phyloP scores from a whole-genome alignment of 2,797 vertebrate species.

The Allobates femoralis region DNA sequence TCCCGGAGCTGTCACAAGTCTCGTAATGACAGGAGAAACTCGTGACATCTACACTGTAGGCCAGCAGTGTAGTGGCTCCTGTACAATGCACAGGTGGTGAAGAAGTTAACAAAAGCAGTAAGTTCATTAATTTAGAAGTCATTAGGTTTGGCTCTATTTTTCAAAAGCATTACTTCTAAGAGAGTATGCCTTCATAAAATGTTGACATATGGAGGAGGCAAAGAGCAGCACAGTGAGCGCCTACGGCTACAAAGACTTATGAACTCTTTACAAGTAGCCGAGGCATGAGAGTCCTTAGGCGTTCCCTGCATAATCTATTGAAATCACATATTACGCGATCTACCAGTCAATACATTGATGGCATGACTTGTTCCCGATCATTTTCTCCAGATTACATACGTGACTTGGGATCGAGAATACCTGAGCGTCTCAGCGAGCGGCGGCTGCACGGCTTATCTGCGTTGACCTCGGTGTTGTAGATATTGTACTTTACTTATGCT shows the following conservation, averaged over 20 bases:
- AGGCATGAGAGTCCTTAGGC: neutral
- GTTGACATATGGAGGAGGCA: no score
- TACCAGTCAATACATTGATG: constrained; percentile 3
- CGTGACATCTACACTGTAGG: no score
- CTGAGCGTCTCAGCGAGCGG: constrained; percentile 1
- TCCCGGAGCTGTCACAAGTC: no score
- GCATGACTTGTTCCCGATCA: neutral
- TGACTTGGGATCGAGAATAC: neutral
- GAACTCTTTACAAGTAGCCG: neutral
- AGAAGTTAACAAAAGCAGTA: no score
- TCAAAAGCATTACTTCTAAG: neutral
- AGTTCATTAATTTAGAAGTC: neutral
- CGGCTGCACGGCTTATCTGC: constrained; percentile 7
- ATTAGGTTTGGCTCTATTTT: neutral
- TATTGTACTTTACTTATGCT: constrained; percentile 58
- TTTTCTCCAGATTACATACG: neutral
- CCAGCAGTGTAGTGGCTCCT: no score
- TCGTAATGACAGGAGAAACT: no score
- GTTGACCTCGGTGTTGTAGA: constrained; percentile 44
- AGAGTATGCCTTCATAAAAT: no score
- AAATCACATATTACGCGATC: neutral
- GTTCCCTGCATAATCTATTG: neutral
- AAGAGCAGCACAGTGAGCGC: no score
- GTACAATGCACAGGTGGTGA: no score
- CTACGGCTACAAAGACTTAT: neutral